Evolutionary conservation across 2,797 vertebrate species (phyloP).

Genomic region (Platalea minor): DNA sequence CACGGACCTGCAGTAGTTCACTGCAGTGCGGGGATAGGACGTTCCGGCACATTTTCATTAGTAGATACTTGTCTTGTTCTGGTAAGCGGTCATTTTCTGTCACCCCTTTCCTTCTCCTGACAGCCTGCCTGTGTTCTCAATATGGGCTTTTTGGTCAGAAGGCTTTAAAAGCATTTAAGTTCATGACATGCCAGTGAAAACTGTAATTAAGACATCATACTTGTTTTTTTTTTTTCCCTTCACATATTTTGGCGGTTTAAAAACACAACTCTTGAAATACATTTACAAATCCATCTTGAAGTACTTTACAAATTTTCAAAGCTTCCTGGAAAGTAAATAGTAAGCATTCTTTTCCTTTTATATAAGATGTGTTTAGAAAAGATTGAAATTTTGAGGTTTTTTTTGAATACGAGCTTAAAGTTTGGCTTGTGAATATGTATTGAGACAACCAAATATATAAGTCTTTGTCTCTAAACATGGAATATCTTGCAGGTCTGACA

Average conservation of each 20-base stretch:
- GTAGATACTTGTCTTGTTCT: constrained; percentile 94
- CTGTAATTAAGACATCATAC: background rate
- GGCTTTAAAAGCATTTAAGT: background rate
- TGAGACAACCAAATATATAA: background rate
- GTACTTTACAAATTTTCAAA: background rate
- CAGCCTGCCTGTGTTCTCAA: background rate
- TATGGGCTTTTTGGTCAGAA: background rate
- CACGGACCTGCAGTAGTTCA: constrained; percentile 90
- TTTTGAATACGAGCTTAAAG: background rate
- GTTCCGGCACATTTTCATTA: constrained; percentile 92
- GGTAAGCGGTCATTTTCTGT: constrained; percentile 78
- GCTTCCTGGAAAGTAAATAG: background rate
- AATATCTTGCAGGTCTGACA: background rate
- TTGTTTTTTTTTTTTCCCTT: background rate
- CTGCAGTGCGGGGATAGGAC: constrained; percentile 95
- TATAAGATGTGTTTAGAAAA: background rate
- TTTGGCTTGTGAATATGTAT: background rate
- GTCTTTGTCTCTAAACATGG: background rate
- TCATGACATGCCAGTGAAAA: background rate
- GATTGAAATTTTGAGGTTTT: too few relatives aligned
- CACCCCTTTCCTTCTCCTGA: background rate
- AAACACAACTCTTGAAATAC: background rate
- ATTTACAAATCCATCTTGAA: background rate
- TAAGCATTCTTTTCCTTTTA: background rate
- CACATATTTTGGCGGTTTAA: background rate